Base-by-base conservation (phyloP, 37 sponge, comb jelly and placozoan species). In the Sycon ciliatum region DNA sequence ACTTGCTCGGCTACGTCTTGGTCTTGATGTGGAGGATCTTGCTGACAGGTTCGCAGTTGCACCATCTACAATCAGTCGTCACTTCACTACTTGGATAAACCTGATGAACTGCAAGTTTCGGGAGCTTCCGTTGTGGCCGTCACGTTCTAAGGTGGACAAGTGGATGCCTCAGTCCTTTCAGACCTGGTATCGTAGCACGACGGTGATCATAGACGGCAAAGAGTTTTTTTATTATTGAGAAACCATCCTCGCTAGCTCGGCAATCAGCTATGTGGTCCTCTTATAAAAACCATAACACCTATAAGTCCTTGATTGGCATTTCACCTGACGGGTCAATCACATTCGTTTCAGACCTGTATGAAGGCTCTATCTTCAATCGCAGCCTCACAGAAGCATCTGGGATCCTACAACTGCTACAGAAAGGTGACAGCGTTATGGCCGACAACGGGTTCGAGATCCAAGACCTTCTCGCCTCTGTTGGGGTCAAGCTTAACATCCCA, bases 391-490 rank as follows among this genome's bases (percentile, higher is more conserved):
- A 34, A 13, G 11, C 73, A 36, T 68, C 65, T 61, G 78, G 84
- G 28, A 0, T 83, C 6, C 68, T 83, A 66, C 33, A 81, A 22
- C 49, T 81, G 7, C 36, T 81, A 9, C 58, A 83, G 49, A 9
- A 9, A 35, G 79, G 84, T 40, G 84, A 78, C 38, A 39, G 56
- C 27, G 39, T 83, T 4, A 83, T 83, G 84, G 84, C 84, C 16
- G 84, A 78, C 49, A 42, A 75, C 20, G 75, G 84, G 9, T 69
- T 81, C 34, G 64, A 69, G 20, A 65, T 76, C 3, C 42, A 11
- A 4, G 77, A 82, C 46, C 33, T 55, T 26, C n/a, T n/a, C n/a
- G n/a, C n/a, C n/a, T n/a, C n/a, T n/a, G n/a, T n/a, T n/a, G 72
- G 79, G 20, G 64, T 69, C 46, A n/a, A 13, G 3, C 1, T 76